Conservation (phyloP, 2,888 invertebrate species). For the Tetanocera ferruginea region DNA sequence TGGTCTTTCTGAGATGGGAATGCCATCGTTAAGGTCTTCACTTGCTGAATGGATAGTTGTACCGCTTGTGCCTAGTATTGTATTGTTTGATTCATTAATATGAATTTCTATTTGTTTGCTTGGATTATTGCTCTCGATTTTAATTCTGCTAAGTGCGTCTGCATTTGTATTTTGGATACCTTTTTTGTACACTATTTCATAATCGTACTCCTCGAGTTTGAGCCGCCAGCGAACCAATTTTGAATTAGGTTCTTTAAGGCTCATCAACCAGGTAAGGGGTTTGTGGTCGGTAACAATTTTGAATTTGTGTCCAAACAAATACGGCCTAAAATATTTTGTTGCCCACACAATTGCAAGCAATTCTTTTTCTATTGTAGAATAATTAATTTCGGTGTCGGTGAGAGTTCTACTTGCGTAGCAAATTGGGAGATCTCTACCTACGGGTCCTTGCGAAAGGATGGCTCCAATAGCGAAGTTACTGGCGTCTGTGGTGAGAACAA, state of each 20-base stretch:
- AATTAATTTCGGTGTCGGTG: conserved; percentile 48
- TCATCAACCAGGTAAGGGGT: too few relatives aligned
- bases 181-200: background rate
- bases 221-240: background rate
- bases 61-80: too few relatives aligned
- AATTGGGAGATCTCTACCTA: conserved; percentile 52
- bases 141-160: background rate
- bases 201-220: too few relatives aligned
- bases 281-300: too few relatives aligned
- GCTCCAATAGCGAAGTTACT: conserved; percentile 51
- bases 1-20: conserved; percentile 45
- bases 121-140: background rate
- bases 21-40: conserved; percentile 41
- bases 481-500: conserved; percentile 58
- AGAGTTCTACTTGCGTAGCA: conserved; percentile 54
- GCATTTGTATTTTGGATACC: background rate
- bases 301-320: too few relatives aligned
- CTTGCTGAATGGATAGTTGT: too few relatives aligned
- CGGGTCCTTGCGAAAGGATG: conserved; percentile 53
- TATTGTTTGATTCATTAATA: too few relatives aligned
- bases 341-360: too few relatives aligned
- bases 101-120: background rate
- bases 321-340: too few relatives aligned
- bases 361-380: conserved; percentile 46
- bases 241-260: background rate